Evolutionary conservation across 2,888 invertebrate genomes (phyloP), one percentile per base, ranked within the genome.

Genomic region (Andrena chrysosceles): DNA sequence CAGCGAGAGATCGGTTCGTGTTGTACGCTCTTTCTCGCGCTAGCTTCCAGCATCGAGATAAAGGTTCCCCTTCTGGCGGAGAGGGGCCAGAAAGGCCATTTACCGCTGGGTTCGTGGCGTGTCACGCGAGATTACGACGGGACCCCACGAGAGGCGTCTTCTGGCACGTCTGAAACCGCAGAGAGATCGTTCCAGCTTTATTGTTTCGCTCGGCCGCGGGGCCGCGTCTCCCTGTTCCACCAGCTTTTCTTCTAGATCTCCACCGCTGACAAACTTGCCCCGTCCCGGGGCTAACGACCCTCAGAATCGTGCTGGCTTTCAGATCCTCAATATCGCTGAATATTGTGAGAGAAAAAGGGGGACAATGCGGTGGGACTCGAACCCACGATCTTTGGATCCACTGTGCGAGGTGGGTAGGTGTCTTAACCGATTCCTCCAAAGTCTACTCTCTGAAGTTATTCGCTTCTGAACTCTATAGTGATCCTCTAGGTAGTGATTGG

Each of bases 101-200:
- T 84, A 79, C 70, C 82, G 69, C 48, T 49, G 63, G 23, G 42
- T 35, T 49, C 33, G 70, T 72, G 76, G 59, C 81, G 66, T 85
- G 87, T 87, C 85, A 81, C 84, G 84, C 85, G 81, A 87, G 87
- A 87, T 87, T 87, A 80, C 77, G 74, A 68, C 73, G 67, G 77
- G 81, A 71, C 84, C 79, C 64, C 70, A 78, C 76, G 77, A 42
- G 66, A 73, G 77, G 35, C 56, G 62, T 79, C 70, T 54, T 26
- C 67, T 26, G 42, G 56, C 72, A 74, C 64, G 74, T 66, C 81
- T 78, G 69, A 84, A 84, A 78, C 76, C 79, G 78, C 75, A 26
- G 33, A 68, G 69, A 20, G 75, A 85, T 84, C 84, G 76, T 81
- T 81, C 67, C 70, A 64, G 81, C 78, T 81, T 85, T 84, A 85